These are phyloP conservation scores for Oscheius sp. DNA, from an alignment of 2,888 invertebrate species.

Conservation along the genomic window DNA sequence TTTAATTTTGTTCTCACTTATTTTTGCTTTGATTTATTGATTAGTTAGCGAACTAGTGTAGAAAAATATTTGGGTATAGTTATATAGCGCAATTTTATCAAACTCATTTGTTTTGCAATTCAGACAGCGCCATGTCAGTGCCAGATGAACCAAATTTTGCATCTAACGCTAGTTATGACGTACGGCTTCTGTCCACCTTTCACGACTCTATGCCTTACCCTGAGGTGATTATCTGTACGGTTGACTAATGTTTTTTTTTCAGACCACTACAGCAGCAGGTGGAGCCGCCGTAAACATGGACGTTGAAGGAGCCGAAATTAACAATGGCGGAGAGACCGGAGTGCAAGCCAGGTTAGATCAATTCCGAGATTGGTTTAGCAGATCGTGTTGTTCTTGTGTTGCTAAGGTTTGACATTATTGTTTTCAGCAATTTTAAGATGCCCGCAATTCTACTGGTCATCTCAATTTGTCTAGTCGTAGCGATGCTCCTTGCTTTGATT, in stretches of 20 bases:
- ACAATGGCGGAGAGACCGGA: background rate
- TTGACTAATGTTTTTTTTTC: background rate
- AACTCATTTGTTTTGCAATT: background rate
- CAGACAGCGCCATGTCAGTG: background rate
- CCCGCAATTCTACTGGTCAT: slow-evolving; percentile 30
- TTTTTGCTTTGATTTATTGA: too few relatives aligned
- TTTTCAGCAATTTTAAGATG: slow-evolving; percentile 13
- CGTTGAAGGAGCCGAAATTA: background rate
- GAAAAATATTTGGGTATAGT: too few relatives aligned
- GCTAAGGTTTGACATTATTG: background rate
- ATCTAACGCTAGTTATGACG: too few relatives aligned
- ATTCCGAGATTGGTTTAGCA: slow-evolving; percentile 21
- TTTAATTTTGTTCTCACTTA: too few relatives aligned
- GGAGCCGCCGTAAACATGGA: background rate
- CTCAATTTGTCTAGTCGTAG: slow-evolving; percentile 14
- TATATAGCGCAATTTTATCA: background rate
- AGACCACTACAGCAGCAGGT: background rate
- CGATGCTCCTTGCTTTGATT: slow-evolving; percentile 29
- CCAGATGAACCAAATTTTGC: background rate
- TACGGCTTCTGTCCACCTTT: background rate
- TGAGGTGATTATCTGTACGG: background rate
- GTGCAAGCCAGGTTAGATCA: slow-evolving; percentile 8
- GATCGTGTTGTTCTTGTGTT: slow-evolving; percentile 27
- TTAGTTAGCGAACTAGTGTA: too few relatives aligned
- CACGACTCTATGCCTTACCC: background rate